Percentiles rank a stretch among this genome's conserved stretches.
Conservation (phyloP, 1,140 invertebrate genomes). For the Brachionus manjavacas region DNA sequence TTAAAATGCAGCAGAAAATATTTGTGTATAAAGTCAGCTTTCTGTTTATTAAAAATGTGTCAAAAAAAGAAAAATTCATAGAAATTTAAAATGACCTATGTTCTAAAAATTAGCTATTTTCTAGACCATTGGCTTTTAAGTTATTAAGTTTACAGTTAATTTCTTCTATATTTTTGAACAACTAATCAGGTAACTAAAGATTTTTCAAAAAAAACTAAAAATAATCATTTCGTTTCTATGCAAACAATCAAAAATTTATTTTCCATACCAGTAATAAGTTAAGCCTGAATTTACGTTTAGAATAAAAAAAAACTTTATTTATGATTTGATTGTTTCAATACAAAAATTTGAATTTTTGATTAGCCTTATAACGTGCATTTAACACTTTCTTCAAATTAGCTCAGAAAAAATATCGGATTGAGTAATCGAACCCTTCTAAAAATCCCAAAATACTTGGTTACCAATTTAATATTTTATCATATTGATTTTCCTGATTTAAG, state of each 20-base stretch:
- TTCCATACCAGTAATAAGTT: not conserved
- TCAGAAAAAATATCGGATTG: not conserved
- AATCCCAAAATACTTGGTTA: not conserved
- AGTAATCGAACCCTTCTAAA: not conserved
- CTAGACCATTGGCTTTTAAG: not conserved
- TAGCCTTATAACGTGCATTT: not conserved
- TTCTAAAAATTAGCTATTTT: not conserved
- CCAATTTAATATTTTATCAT: not conserved
- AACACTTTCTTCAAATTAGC: not conserved
- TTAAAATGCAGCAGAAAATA: too few relatives aligned
- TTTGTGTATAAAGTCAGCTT: too few relatives aligned
- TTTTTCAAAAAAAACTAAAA: not conserved
- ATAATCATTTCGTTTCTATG: conserved; percentile 24
- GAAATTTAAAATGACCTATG: not conserved
- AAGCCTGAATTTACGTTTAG: not conserved
- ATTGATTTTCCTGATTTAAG: not conserved
- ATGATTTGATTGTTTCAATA: not conserved
- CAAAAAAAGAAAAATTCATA: not conserved
- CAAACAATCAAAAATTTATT: not conserved
- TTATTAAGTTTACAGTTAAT: not conserved
- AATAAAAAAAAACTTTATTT: not conserved
- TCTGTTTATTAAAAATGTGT: not conserved
- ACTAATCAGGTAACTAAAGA: not conserved
- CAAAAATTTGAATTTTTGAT: not conserved
- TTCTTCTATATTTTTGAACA: not conserved